Base-by-base conservation (phyloP, 2,888 invertebrate genomes). In the Coenonympha arcania region DNA sequence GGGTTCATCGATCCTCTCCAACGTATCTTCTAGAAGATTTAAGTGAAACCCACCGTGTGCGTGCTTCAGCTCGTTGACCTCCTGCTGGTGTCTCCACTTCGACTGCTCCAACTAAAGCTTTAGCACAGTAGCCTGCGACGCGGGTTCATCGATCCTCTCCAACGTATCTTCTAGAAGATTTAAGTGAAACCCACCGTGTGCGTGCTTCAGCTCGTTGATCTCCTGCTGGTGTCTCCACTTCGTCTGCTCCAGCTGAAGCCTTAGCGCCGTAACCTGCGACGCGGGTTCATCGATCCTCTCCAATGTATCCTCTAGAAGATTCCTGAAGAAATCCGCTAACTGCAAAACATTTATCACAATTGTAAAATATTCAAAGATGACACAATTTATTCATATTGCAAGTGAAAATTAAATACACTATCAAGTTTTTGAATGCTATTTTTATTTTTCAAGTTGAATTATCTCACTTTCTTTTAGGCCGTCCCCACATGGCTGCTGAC, bases 211-310 rank as follows among this genome's bases (percentile, higher is more conserved):
- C 64, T 94, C 94, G 0, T 87, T 76, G 2, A 95, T 65, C 75
- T 95, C 92, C 60, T 93, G 91, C 50, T 90, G 88, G 63, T 95
- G 92, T 33, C 88, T 86, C 89, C 93, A 92, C 59, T 89, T 88
- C 55, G 89, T 71, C 42, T 90, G 89, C 65, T 95, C 94, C 41
- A 93, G 79, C 73, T 93, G 92, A 57, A 92, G 67, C 60, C 89
- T 88, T 4, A 93, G 71, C 3, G 85, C 71, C 18, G 90, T 86
- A 45, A 91, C 75, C 30, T 89, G 88, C 0, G 92, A 89, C 13
- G 78, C 73, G 1, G 87, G 85, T 22, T 86, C 87, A 0, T 90
- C 88, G 58, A 93, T 63, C 64, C 91, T 91, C 44, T 87, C 87
- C 22, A 92, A 63, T 0, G 90, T 88, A 49, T 93, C 93, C 63